Evolutionary conservation across 2,888 invertebrate genomes (phyloP), one percentile per base, ranked within the genome.

Genomic region (Lymantria monacha): DNA sequence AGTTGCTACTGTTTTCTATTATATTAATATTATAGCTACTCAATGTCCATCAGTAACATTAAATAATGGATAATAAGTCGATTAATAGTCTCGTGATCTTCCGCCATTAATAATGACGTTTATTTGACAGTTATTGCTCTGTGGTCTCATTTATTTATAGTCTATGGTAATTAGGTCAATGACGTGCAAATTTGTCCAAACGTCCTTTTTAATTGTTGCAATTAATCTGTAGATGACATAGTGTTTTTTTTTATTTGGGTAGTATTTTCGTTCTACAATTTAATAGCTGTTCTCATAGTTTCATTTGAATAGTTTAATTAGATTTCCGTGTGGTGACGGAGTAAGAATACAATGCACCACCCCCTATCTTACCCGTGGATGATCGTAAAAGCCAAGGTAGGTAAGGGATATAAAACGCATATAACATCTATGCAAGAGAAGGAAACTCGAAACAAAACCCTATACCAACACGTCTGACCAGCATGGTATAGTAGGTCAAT

Each of bases 161-260:
- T 54, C 53, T 44, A 46, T 66, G 42, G 44, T 41, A 63, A 63
- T 53, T 63, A 22, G 65, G 68, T 58, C 67, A 67, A 42, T 65
- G 68, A 53, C 66, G 56, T 49, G 51, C 51, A 49, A 67, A 67
- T 63, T 65, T 47, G 53, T 44, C 14, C 5, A 5, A 33, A 43
- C 46, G 68, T 54, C 65, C 63, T 67, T 63, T 65, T 65, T 65
- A 57, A 67, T 67, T 61, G 44, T 51, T 56, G 61, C 66, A 61
- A 65, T 66, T 63, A 49, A 44, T 46, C 49, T 49, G 53, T 30
- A 1, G 46, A 22, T 14, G 43, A 42, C 47, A 42, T 41, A 31
- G 12, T 45, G 42, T 48, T 52, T 42, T 46, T n/a, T n/a, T 52
- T 48, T 42, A 15, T 48, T 12, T 37, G 22, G 42, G 9, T 42